phyloP scores from a whole-genome alignment of 1,140 invertebrate species.

The Spodoptera litura region DNA sequence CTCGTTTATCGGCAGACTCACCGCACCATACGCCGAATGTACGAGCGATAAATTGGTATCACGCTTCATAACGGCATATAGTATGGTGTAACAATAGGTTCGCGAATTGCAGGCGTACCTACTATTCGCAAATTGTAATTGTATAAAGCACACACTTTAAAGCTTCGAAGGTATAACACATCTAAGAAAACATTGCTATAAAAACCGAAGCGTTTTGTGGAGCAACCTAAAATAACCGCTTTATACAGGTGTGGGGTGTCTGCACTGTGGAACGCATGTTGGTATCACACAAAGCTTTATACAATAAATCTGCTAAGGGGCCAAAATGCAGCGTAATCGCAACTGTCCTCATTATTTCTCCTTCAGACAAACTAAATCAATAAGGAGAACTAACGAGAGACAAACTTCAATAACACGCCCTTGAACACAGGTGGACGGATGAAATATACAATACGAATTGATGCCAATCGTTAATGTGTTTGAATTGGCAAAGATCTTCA shows the following conservation, averaged over 20 bases:
- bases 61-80: background rate
- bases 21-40: slow-evolving; percentile 31
- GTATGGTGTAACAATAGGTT: slow-evolving; percentile 32
- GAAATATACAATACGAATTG: slow-evolving; percentile 44
- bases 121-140: slow-evolving; percentile 15
- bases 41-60: background rate
- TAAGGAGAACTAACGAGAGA: slow-evolving; percentile 30
- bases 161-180: slow-evolving; percentile 46
- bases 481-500: slow-evolving; percentile 48
- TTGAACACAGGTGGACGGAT: slow-evolving; percentile 27
- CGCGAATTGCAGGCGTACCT: slow-evolving; percentile 4
- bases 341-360: slow-evolving; percentile 29
- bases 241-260: slow-evolving; percentile 41
- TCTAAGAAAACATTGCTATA: slow-evolving; percentile 40
- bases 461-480: slow-evolving; percentile 41
- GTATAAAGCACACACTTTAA: slow-evolving; percentile 41
- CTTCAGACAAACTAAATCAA: background rate
- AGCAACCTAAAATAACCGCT: slow-evolving; percentile 28
- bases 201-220: slow-evolving; percentile 47
- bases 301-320: slow-evolving; percentile 47
- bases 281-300: slow-evolving; percentile 43
- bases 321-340: slow-evolving; percentile 31
- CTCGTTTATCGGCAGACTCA: slow-evolving; percentile 38
- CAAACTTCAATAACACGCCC: slow-evolving; percentile 24
- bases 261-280: slow-evolving; percentile 14